Evolutionary conservation across 2,113 vertebrate genomes (phyloP), one percentile per base, ranked within the genome.

Genomic region (Amphiprion ocellaris): DNA sequence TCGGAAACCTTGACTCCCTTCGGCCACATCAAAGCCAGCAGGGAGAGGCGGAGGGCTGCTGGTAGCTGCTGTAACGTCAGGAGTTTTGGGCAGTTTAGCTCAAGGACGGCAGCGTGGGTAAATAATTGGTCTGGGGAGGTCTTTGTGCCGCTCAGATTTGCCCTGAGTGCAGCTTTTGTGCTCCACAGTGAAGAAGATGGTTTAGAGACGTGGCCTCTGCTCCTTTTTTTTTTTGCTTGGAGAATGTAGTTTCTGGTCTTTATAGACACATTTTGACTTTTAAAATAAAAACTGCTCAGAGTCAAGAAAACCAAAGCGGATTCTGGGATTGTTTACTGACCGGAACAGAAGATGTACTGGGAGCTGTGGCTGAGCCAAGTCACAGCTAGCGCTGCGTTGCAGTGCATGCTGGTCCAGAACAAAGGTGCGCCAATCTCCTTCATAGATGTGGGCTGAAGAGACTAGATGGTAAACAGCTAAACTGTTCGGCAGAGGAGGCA

Each of bases 331-430:
- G 28, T 54, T 80, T 69, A 23, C 77, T 58, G 56, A 49, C 23
- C 30, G 24, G 33, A 50, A 23, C 24, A 50, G 73, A 86, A 63
- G 84, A 95, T 95, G 94, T 94, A 95, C 86, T 94, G 95, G 95
- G 94, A 95, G 49, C 77, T 95, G 79, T 95, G 94, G 94, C 87
- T 94, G 59, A 94, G 92, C 86, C 92, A 93, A 71, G 78, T 94
- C 74, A 91, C 90, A 0, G 89, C 90, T 47, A 90, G 81, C 55
- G 90, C 91, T 0, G 87, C 86, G 0, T 53, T 94, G 77, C 92
- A 92, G 59, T 93, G 88, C 69, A 89, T 93, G 84, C 82, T 95
- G 71, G 82, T 94, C 37, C 80, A 86, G 66, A 91, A 90, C 79
- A 94, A 94, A 95, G 94, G 94, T 95, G 88, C 84, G 94, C 77